These are phyloP conservation scores for Smutsia gigantea DNA, from an alignment of 2,797 vertebrate genomes.

Conservation along the genomic window DNA sequence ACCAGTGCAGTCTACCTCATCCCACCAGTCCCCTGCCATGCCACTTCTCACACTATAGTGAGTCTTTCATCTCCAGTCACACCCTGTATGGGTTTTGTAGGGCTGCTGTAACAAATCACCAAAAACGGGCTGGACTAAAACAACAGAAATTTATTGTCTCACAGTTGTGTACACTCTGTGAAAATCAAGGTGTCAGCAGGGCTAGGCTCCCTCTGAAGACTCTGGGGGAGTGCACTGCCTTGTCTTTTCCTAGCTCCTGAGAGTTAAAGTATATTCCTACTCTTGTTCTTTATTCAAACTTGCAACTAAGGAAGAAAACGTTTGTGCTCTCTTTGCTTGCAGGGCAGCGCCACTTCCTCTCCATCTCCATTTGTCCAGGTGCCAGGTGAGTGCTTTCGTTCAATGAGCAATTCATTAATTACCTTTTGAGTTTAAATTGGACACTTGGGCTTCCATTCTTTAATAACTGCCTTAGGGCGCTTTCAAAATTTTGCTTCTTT, in stretches of 20 bases:
- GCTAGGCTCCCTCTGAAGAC: background rate
- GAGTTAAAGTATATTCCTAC: background rate
- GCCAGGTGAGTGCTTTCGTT: slow-evolving; percentile 89
- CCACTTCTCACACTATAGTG: background rate
- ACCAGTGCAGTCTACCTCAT: background rate
- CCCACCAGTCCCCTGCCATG: accelerated
- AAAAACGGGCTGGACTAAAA: background rate
- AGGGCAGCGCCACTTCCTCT: slow-evolving; percentile 87
- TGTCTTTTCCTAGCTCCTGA: background rate
- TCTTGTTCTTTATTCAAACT: background rate
- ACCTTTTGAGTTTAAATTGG: background rate
- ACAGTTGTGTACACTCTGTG: background rate
- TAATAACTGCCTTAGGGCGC: background rate
- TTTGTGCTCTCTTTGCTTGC: slow-evolving; percentile 75
- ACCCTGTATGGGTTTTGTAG: too few species aligned
- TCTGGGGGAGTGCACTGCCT: background rate
- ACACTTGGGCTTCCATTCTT: background rate
- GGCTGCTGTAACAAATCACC: background rate
- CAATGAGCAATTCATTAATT: background rate
- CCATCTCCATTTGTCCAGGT: slow-evolving; percentile 91
- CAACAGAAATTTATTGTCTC: background rate
- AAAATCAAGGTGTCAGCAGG: background rate
- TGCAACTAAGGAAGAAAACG: background rate
- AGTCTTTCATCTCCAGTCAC: accelerated
- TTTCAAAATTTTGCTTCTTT: background rate